Evolutionary conservation across 2,888 invertebrate species (phyloP).

Genomic region (Notodonta dromedarius): DNA sequence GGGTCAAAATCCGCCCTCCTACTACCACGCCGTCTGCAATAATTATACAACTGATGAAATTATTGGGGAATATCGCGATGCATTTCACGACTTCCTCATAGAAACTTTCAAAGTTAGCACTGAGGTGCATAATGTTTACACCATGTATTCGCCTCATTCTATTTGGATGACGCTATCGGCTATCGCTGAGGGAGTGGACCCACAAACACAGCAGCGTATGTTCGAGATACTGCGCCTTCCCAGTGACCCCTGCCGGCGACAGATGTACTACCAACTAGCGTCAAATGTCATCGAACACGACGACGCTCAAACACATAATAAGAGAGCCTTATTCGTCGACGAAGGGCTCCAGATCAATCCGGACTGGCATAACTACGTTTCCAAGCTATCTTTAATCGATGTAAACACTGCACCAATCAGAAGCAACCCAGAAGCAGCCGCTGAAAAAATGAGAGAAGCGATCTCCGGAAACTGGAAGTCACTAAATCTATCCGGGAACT

Average conservation of each 20-base stretch:
- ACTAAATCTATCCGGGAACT: slow-evolving; percentile 19
- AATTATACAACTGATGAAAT: no score
- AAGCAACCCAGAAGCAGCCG: slow-evolving; percentile 11
- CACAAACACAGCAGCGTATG: slow-evolving; percentile 12
- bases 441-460: slow-evolving; percentile 17
- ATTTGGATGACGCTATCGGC: slow-evolving; percentile 17
- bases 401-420: slow-evolving; percentile 11
- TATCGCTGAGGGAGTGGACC: slow-evolving; percentile 12
- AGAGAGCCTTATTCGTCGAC: slow-evolving; percentile 17
- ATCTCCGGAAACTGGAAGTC: slow-evolving; percentile 9
- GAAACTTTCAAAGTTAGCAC: neutral
- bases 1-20: no score
- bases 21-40: no score
- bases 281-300: slow-evolving; percentile 10
- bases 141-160: slow-evolving; percentile 14
- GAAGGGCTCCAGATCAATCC: slow-evolving; percentile 13
- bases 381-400: slow-evolving; percentile 15
- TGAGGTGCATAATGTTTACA: slow-evolving; percentile 8
- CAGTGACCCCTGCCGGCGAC: slow-evolving; percentile 14
- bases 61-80: neutral
- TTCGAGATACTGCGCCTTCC: slow-evolving; percentile 15
- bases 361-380: slow-evolving; percentile 14
- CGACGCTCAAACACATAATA: no score
- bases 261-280: slow-evolving; percentile 18
- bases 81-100: slow-evolving; percentile 10